Conservation (phyloP, 2,113 vertebrate species). For the Phrynosoma platyrhinos region DNA sequence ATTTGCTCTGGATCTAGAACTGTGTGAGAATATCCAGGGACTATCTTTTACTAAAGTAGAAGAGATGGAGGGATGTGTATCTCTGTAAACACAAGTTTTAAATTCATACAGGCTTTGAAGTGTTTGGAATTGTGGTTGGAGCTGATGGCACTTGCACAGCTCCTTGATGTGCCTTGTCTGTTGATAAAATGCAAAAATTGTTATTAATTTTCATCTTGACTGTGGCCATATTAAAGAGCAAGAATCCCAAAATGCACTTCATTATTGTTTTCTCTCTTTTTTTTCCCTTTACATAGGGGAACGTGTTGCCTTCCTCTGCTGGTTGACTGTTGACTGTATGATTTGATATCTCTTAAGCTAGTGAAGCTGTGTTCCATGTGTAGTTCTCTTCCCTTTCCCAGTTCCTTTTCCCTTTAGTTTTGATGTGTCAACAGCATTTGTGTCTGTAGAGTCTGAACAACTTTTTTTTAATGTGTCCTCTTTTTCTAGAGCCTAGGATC, state of each 20-base stretch:
- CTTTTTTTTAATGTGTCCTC: conserved; percentile 56
- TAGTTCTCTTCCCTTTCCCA: conserved; percentile 66
- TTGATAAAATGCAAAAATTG: not conserved
- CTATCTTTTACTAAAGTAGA: too few relatives aligned
- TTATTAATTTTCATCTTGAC: not conserved
- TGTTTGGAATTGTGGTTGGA: not conserved
- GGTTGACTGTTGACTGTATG: conserved; percentile 63
- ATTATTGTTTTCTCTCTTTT: not conserved
- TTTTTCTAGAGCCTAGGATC: conserved; percentile 94
- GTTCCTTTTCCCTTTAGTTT: conserved; percentile 56
- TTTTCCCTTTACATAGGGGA: conserved; percentile 51
- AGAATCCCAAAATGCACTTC: not conserved
- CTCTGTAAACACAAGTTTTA: not conserved
- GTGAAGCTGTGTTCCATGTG: conserved; percentile 72
- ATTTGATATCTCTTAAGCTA: conserved; percentile 67
- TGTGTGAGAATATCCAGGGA: too few relatives aligned
- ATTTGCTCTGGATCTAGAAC: not conserved
- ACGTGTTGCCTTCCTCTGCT: conserved; percentile 66
- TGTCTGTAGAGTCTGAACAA: conserved; percentile 46
- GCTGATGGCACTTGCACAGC: rapidly evolving
- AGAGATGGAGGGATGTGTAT: not conserved
- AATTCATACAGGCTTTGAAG: not conserved
- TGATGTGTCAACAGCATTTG: conserved; percentile 32
- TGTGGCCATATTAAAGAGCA: not conserved
- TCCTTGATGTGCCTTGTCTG: rapidly evolving